Evolutionary conservation across 2,113 vertebrate genomes (phyloP), one percentile per base, ranked within the genome.

Genomic region (Vanacampus margaritifer): DNA sequence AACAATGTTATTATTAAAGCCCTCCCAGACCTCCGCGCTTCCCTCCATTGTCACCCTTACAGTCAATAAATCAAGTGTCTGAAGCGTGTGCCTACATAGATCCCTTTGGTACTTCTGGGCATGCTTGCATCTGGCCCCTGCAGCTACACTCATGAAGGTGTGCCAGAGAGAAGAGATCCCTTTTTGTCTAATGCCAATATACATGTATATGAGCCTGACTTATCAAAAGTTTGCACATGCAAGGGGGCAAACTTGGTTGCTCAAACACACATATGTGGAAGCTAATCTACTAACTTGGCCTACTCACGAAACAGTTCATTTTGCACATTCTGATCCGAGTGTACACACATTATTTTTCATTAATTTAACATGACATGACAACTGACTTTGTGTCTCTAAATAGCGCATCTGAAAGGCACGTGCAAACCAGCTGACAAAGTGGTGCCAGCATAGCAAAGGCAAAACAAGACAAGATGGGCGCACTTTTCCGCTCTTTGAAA

Each of bases 1-100:
- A 91, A 90, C 84, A 88, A 86, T 78, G 81, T 88, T 88, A 87
- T 88, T 89, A 89, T 89, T 87, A 86, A 87, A 87, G 76, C 69
- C 69, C 79, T 88, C 80, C 79, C 83, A 76, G 71, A 66, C 72
- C 83, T 88, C 85, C 77, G 74, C 64, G 68, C 78, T 70, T 81
- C 66, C 76, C 75, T 73, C 65, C 75, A 73, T 76, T 74, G 76
- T 75, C 80, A 82, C 87, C 86, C 76, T 84, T 79, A 80, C 75
- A 73, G 59, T 78, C 86, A 70, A 90, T 89, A 91, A 91, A 91
- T 92, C 89, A 90, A 74, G 74, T 61, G 65, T 35, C 71, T 74
- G 71, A 84, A 73, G 68, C 51, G 79, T 84, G 46, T 65, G 21
- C 8, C 36, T 60, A n/a, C 16, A 71, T 84, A 86, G 86, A 87